Base-by-base conservation (phyloP, 2,113 vertebrate genomes). In the Cavia aperea region DNA sequence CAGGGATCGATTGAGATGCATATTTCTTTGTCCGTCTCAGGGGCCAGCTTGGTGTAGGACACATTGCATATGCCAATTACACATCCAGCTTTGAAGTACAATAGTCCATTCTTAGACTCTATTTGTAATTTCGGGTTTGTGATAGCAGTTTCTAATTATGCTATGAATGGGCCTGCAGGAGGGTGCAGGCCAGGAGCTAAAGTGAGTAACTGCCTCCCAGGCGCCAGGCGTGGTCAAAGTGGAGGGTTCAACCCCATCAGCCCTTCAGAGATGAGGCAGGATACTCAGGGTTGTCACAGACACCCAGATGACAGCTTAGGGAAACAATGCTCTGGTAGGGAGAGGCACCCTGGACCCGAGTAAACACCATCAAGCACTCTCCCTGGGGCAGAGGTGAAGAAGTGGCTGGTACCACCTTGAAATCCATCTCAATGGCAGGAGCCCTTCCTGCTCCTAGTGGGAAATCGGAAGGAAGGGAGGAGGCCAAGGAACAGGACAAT, bases 401-500 rank as follows among this genome's bases (percentile, higher is more conserved):
- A 89, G 21, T 5, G 56, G 82, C 79, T 56, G 82, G 56, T 68
- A 75, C 58, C 82, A 94, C 63, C 82, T 83, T 62, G 85, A 77
- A 88, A 18, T 62, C 63, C 7, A 58, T 86, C 63, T 88, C 56
- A 49, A 31, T 1, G 19, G 60, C 36, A 77, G 72, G n/a, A 43
- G 39, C 29, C 43, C 88, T 89, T 94, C 90, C 88, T 75, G 46
- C 5, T 7, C 7, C 72, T 51, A 51, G 60, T 85, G 63, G n/a
- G 56, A 85, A 83, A 72, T 29, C 66, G 18, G 33, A 54, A 86
- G 94, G 93, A 63, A 93, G 58, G 84, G 81, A 36, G n/a, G 56
- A 51, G 29, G 49, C 46, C 1, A 0, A 51, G 49, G 54, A 43
- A 24, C 36, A 39, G 49, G 72, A 86, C 58, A 66, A 77, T n/a